phyloP scores from a whole-genome alignment of 2,888 invertebrate genomes.

The Nowickia ferox region DNA sequence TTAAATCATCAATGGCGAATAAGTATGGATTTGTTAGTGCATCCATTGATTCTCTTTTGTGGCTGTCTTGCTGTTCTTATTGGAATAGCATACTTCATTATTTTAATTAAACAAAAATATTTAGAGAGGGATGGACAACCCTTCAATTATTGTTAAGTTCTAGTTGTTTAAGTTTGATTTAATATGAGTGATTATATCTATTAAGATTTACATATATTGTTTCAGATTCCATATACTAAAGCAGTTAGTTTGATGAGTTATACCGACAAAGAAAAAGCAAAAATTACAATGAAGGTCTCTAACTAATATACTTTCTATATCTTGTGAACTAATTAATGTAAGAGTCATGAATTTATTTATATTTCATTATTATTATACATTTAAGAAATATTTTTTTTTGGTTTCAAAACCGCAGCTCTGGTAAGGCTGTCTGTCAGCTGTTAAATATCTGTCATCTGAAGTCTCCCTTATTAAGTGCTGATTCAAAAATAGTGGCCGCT shows the following conservation, averaged over 20 bases:
- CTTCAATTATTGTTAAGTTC: constrained; percentile 47
- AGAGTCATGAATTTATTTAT: too few species aligned
- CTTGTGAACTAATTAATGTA: too few species aligned
- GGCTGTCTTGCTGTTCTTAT: constrained; percentile 22
- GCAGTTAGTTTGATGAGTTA: not conserved
- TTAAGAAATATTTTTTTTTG: too few species aligned
- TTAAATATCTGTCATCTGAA: too few species aligned
- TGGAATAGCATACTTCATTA: constrained; percentile 63
- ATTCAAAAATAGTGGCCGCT: too few species aligned
- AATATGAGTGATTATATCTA: constrained; percentile 11
- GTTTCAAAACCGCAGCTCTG: too few species aligned
- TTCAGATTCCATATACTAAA: not conserved
- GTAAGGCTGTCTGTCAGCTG: too few species aligned
- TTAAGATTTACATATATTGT: not conserved
- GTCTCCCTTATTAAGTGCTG: too few species aligned
- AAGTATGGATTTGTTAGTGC: not conserved
- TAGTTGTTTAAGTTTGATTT: constrained; percentile 25
- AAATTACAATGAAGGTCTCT: too few species aligned
- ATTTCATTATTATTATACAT: too few species aligned
- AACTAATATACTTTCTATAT: too few species aligned
- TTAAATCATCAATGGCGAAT: constrained; percentile 43
- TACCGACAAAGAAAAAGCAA: too few species aligned
- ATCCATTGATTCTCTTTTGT: not conserved
- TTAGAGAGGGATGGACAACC: not conserved
- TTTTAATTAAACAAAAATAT: constrained; percentile 60